Evolutionary conservation across 1,140 invertebrate species (phyloP).

Genomic region (Eupeodes corollae): DNA sequence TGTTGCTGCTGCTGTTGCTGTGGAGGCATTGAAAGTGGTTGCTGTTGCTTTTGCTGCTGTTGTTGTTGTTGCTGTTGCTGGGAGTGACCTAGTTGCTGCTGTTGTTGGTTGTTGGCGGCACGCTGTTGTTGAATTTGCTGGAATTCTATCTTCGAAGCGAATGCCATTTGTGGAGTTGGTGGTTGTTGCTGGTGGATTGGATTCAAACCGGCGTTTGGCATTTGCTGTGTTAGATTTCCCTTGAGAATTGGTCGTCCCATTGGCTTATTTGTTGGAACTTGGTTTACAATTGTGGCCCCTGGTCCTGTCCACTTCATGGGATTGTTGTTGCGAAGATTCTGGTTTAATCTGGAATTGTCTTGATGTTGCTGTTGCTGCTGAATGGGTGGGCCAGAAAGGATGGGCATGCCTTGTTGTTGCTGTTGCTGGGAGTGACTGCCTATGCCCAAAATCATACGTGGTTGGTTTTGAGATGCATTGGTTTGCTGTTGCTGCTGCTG

Average conservation of each 20-base stretch:
- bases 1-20: slow-evolving; percentile 1
- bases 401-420: slow-evolving; percentile 2
- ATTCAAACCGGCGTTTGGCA: slow-evolving; percentile 7
- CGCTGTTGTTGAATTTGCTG: slow-evolving; percentile 19
- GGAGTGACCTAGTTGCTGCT: slow-evolving; percentile 20
- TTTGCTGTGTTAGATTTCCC: slow-evolving; percentile 6
- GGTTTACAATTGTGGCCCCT: slow-evolving; percentile 26
- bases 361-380: slow-evolving; percentile 9
- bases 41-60: background rate
- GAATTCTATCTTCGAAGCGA: slow-evolving; percentile 17
- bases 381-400: background rate
- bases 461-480: slow-evolving; percentile 10
- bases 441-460: slow-evolving; percentile 31
- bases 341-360: slow-evolving; percentile 13
- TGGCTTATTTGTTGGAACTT: slow-evolving; percentile 5
- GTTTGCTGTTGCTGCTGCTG: slow-evolving; percentile 5
- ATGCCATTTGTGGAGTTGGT: slow-evolving; percentile 6
- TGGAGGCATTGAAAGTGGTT: too few species aligned
- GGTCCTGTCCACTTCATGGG: slow-evolving; percentile 25
- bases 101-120: slow-evolving; percentile 23
- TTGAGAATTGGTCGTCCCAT: slow-evolving; percentile 31
- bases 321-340: slow-evolving; percentile 13
- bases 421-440: slow-evolving; percentile 11
- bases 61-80: slow-evolving; percentile 33
- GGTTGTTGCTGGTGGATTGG: slow-evolving; percentile 5